phyloP scores from a whole-genome alignment of 2,797 vertebrate species.

The Tapera naevia region DNA sequence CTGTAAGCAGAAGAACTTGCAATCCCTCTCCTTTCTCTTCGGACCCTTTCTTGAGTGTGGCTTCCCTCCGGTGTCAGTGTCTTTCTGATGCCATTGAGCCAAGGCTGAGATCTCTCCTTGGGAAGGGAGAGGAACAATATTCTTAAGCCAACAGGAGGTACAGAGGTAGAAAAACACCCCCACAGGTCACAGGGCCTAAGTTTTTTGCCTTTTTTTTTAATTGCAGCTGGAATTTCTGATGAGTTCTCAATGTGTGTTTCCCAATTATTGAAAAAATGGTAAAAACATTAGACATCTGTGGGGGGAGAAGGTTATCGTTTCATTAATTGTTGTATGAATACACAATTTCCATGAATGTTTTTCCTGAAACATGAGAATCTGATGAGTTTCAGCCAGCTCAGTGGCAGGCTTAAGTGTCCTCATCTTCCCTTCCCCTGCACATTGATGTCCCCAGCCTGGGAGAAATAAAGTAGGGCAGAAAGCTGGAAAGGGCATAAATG shows the following conservation, averaged over 20 bases:
- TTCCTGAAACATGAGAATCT: neutral
- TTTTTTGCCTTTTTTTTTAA: neutral
- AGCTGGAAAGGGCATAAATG: neutral
- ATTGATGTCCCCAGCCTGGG: neutral
- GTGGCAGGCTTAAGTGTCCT: neutral
- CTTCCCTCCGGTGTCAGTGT: neutral
- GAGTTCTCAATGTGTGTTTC: neutral
- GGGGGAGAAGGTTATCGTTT: neutral
- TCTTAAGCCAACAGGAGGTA: neutral
- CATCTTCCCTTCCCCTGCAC: neutral
- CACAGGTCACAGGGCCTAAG: rapidly evolving
- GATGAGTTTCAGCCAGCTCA: neutral
- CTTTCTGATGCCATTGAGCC: neutral
- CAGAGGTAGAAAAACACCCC: neutral
- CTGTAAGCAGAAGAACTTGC: neutral
- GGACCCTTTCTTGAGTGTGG: neutral
- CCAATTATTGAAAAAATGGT: neutral
- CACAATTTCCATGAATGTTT: neutral
- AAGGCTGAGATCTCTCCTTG: neutral
- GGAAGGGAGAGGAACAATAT: neutral
- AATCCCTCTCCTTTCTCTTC: neutral
- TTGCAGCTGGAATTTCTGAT: neutral
- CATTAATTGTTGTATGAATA: neutral
- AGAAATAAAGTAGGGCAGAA: neutral
- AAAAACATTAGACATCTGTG: neutral